phyloP scores from a whole-genome alignment of 2,113 vertebrate species.

The Trichechus manatus region DNA sequence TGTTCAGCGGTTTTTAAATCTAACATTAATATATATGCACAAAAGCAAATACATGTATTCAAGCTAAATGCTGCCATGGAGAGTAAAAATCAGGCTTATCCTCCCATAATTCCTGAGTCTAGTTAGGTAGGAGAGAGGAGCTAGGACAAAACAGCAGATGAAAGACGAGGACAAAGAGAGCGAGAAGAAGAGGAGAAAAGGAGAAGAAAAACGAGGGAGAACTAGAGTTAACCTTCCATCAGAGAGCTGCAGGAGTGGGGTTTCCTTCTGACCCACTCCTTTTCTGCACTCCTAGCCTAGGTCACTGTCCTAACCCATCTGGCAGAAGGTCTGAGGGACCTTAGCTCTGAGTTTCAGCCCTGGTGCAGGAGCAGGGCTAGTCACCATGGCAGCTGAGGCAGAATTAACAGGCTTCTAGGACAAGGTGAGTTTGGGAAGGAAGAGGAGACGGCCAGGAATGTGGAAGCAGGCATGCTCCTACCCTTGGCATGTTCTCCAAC shows the following conservation, averaged over 20 bases:
- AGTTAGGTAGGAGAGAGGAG: neutral
- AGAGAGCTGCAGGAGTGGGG: neutral
- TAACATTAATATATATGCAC: fast-evolving
- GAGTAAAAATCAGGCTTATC: neutral
- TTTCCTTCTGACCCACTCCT: neutral
- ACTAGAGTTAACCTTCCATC: fast-evolving
- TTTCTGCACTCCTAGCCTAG: fast-evolving
- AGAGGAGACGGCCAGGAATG: neutral
- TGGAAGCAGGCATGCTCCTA: fast-evolving
- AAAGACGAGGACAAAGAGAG: neutral
- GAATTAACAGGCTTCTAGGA: too few relatives aligned
- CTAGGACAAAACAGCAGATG: neutral
- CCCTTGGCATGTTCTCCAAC: neutral
- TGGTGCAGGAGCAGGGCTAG: too few relatives aligned
- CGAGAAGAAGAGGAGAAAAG: neutral
- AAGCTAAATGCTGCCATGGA: neutral
- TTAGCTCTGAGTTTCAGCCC: neutral
- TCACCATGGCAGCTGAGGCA: neutral
- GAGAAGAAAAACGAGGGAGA: too few relatives aligned
- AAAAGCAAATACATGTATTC: neutral
- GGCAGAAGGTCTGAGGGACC: neutral
- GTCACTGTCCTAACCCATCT: fast-evolving
- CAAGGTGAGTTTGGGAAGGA: fast-evolving
- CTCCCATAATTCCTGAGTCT: neutral
- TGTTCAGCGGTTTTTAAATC: neutral